Base-by-base conservation (phyloP, 1,140 invertebrate species). In the Lutraria rhynchaena region DNA sequence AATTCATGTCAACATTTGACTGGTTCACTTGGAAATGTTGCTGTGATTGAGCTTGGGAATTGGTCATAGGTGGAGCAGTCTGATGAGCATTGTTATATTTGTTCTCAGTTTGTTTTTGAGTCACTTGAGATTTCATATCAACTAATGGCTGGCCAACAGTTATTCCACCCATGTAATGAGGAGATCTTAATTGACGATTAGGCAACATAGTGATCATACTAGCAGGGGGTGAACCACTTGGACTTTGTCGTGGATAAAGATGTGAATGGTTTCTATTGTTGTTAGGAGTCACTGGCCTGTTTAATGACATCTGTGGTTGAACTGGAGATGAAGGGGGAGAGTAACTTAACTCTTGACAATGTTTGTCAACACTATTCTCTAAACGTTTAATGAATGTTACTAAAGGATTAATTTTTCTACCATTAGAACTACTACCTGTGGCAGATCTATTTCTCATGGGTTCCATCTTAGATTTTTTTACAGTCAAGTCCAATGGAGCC, bases 301-400 rank as follows among this genome's bases (percentile, higher is more conserved):
- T 35, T 5, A 58, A 44, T n/a, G 37, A 33, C 19, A 31, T 15
- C 13, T 19, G 67, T 9, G 67, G 46, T 63, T 24, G 37, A 3
- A 58, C 57, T 58, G 80, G 82, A 9, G 69, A 33, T 35, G 67
- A 63, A 1, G 63, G n/a, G 53, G 81, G 73, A 7, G 37, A 41
- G 5, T 5, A 41, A 51, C 29, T 78, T 7, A 69, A 19, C 31
- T 86, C 71, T 27, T 87, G 83, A 57, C 84, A 87, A 44, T 84
- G 82, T 58, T 84, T 88, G 49, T 89, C 86, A 24, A 89, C 86
- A 80, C 87, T 89, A 81, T 80, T 87, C 67, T 89, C 86, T 31
- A 89, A 63, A 24, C 86, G 83, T 70, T 81, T 82, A 19, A 86
- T 78, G 31, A 86, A 81, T 69, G 86, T 75, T 76, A 69, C 73